These are phyloP conservation scores for Tigriopus japonicus DNA, from an alignment of 1,140 invertebrate species.

Conservation along the genomic window DNA sequence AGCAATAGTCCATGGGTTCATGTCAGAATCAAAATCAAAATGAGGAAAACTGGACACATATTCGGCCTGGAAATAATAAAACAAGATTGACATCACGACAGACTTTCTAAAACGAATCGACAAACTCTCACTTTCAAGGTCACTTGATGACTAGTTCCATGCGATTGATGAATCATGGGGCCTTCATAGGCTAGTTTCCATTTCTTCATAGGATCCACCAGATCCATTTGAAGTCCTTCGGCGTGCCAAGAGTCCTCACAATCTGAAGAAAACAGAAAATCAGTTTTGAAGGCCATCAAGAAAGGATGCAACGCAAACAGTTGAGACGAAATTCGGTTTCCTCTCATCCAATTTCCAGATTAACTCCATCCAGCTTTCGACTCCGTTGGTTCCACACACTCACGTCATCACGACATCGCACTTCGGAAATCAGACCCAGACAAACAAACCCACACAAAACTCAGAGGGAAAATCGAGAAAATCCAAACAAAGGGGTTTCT, in stretches of 20 bases:
- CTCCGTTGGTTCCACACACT: too few species aligned
- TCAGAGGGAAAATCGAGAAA: too few species aligned
- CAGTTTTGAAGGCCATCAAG: conserved; percentile 40
- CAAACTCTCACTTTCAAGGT: neutral
- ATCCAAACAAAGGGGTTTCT: too few species aligned
- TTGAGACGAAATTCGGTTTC: conserved; percentile 25
- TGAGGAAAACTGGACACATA: conserved; percentile 24
- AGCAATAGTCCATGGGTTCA: conserved; percentile 36
- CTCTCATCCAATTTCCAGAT: too few species aligned
- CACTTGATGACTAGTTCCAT: neutral
- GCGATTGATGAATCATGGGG: conserved; percentile 18
- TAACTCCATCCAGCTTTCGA: too few species aligned
- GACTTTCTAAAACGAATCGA: neutral
- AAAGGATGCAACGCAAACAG: conserved; percentile 40
- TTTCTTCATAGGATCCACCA: conserved; percentile 41
- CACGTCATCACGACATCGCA: too few species aligned
- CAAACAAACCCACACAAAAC: too few species aligned
- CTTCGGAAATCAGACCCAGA: too few species aligned
- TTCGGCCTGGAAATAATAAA: conserved; percentile 16
- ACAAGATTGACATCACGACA: too few species aligned
- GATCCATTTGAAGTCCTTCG: conserved; percentile 39
- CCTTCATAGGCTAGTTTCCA: conserved; percentile 43
- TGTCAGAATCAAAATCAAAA: conserved; percentile 46
- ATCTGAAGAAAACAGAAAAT: conserved; percentile 25
- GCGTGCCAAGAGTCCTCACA: conserved; percentile 34